A percentile compares a stretch with the other conserved stretches of the same genome.
Conservation (phyloP, 2,888 invertebrate species). For the Nasonovia ribisnigri region DNA sequence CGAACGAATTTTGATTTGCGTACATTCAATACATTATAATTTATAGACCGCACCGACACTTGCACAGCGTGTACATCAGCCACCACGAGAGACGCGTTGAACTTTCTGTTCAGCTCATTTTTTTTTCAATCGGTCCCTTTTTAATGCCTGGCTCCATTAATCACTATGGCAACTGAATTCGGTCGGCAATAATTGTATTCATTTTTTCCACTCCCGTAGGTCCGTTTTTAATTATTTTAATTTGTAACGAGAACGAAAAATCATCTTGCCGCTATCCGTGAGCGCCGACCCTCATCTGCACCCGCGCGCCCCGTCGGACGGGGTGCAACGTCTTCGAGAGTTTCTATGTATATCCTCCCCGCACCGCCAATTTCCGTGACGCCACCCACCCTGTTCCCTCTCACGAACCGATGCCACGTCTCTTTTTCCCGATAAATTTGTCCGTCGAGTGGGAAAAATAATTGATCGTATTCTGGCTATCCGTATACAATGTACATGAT, state of each 20-base stretch:
- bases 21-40: neutral
- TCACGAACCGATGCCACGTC: neutral
- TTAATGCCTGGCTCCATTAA: conserved; percentile 28
- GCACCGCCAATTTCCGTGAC: neutral
- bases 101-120: neutral
- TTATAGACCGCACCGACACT: neutral
- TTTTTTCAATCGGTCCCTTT: conserved; percentile 33
- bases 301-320: neutral
- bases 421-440: conserved; percentile 39
- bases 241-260: conserved; percentile 61
- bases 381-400: neutral
- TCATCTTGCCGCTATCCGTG: conserved; percentile 36
- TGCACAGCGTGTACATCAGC: neutral
- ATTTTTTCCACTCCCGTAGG: conserved; percentile 62
- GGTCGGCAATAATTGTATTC: conserved; percentile 60
- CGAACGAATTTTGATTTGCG: neutral
- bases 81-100: neutral
- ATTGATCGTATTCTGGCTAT: conserved; percentile 40
- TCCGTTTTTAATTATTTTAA: conserved; percentile 60
- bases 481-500: neutral
- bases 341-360: neutral
- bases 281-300: neutral
- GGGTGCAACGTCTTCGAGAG: conserved; percentile 19
- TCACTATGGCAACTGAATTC: conserved; percentile 61
- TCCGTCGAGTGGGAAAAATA: conserved; percentile 28